Evolutionary conservation across 2,888 invertebrate species (phyloP).

Genomic region (Nomada lathburiana): DNA sequence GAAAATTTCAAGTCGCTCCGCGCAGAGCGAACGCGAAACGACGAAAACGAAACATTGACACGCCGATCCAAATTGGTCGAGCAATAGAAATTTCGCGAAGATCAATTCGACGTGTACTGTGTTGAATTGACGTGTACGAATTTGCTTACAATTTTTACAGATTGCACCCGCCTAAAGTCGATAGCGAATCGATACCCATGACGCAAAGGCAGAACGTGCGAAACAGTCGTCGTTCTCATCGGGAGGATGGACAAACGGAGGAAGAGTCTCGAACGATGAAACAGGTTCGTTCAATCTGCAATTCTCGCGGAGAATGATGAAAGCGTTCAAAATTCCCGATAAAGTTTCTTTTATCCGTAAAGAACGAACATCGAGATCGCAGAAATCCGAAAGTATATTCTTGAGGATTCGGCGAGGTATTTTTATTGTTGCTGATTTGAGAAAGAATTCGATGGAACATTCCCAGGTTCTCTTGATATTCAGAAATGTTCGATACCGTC

Average conservation of each 20-base stretch:
- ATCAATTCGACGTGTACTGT: neutral
- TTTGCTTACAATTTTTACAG: constrained; percentile 56
- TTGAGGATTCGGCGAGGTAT: no score
- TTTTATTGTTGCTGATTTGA: neutral
- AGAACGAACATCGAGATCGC: no score
- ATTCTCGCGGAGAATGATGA: neutral
- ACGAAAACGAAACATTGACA: no score
- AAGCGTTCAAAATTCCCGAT: neutral
- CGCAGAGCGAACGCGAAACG: no score
- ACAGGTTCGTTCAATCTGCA: constrained; percentile 73
- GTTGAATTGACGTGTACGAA: no score
- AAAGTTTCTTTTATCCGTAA: no score
- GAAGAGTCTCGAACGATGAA: constrained; percentile 82
- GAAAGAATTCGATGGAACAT: neutral
- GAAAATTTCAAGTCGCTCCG: neutral
- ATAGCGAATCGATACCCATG: constrained; percentile 79
- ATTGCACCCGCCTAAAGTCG: constrained; percentile 72
- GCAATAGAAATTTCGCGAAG: neutral
- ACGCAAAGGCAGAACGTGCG: constrained; percentile 73
- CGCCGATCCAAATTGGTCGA: no score
- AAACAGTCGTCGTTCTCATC: constrained; percentile 76
- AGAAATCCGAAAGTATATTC: no score
- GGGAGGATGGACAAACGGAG: constrained; percentile 77
- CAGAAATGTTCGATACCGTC: constrained; percentile 22
- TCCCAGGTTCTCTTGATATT: constrained; percentile 5